Evolutionary conservation across 2,888 invertebrate species (phyloP), one percentile per base, ranked within the genome.

Genomic region (Torymus auratus): DNA sequence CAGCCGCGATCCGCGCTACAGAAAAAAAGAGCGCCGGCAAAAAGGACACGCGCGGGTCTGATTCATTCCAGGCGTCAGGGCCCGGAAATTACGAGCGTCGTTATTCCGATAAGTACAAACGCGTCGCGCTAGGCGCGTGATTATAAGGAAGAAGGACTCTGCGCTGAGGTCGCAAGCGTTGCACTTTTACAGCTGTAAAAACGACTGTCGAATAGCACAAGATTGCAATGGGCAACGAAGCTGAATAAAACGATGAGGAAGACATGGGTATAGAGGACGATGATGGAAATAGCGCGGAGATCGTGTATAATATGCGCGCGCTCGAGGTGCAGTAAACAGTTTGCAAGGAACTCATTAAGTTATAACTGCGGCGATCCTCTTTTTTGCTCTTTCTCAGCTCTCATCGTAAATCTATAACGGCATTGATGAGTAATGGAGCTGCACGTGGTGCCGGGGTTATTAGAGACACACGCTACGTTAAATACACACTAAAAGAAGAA

Each of bases 81-180:
- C 58, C n/a, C 14, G 67, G 15, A 72, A 78, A 67, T 72, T 78
- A 78, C 78, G 72, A 78, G 67, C 72, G 72, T 65, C 71, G 58
- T 71, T 65, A 72, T 20, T 7, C 56, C 67, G 71, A 78, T 78
- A 72, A 72, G 65, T 61, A 53, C 61, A 68, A 68, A 17, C 28
- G 52, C 14, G 55, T 20, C 23, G 23, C 53, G n/a, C 41, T 60
- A n/a, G 68, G 60, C 28, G 23, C 17, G 71, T 65, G 68, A 71
- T 73, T 60, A 67, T 72, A 61, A 28, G 52, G 68, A 15, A 23
- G 52, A 73, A 17, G 58, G 53, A 61, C 56, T 62, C 61, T 0
- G 53, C 52, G 61, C 61, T 65, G 17, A 14, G 15, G 72, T 20
- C 50, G 17, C 50, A n/a, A 53, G 64, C 20, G 13, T 20, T 50